Base-by-base conservation (phyloP, 2,888 invertebrate species). In the Parnassius mnemosyne region DNA sequence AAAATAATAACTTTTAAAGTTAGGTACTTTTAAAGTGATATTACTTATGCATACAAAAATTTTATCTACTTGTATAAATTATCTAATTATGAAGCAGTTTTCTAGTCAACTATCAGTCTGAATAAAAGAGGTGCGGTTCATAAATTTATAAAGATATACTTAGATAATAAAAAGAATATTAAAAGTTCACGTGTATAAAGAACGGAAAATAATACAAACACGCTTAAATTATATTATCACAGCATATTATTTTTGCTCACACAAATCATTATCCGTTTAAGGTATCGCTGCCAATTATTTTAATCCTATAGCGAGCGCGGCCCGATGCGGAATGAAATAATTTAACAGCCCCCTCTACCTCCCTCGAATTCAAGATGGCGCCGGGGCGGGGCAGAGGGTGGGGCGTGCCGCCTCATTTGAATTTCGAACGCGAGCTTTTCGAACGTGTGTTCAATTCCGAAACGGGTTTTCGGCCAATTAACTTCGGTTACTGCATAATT, bases 321-420 rank as follows among this genome's bases (percentile, higher is more conserved):
- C 87, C 83, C 85, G 84, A 86, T 87, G 88, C 83, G 84, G 87
- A 90, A 89, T 90, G 90, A 90, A 90, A 91, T 91, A 86, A 91
- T 91, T 91, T 87, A 89, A 87, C 89, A 88, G 88, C 86, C 84
- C 84, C 85, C 86, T 76, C 70, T 66, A 74, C 80, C 77, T 83
- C 83, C 78, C 82, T 78, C 77, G 77, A 74, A 84, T 87, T 73
- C 89, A 90, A 89, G 85, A 89, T 89, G 90, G 90, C 89, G 89
- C 77, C 84, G 84, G 88, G 89, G 89, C 87, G 87, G 86, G 72
- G 85, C 84, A 72, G 79, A 74, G 84, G 89, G 85, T 85, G 87
- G 89, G 88, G 85, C 87, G 81, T 81, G 85, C 83, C 87, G 87
- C 89, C 89, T 90, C 90, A 90, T 91, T 91, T 90, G 89, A 91